phyloP scores from a whole-genome alignment of 1,140 invertebrate genomes.

The Brachionus angularis region DNA sequence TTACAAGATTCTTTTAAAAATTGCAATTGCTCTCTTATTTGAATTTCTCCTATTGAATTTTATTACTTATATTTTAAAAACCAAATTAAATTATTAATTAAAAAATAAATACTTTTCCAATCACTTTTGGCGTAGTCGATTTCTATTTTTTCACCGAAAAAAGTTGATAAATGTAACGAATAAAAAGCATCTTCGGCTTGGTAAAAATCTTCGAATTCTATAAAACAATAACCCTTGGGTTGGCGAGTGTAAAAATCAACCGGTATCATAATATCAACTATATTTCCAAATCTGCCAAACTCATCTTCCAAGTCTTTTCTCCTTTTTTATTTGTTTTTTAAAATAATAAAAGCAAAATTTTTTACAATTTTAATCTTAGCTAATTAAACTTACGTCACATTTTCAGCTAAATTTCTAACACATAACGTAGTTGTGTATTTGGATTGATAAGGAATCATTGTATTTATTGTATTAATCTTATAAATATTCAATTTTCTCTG shows the following conservation, averaged over 20 bases:
- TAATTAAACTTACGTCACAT: constrained; percentile 33
- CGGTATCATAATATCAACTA: constrained; percentile 61
- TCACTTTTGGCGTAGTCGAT: constrained; percentile 43
- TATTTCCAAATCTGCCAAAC: constrained; percentile 60
- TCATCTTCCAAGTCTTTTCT: constrained; percentile 56
- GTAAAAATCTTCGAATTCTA: constrained; percentile 57
- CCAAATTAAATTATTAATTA: not conserved
- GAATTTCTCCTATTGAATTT: constrained; percentile 20
- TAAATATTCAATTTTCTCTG: not conserved
- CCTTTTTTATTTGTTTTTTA: constrained; percentile 46
- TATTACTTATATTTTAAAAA: not conserved
- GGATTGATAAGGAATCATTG: constrained; percentile 31
- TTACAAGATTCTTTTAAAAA: constrained; percentile 42
- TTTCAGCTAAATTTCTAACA: constrained; percentile 28
- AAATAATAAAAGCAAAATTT: not conserved
- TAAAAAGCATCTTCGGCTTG: constrained; percentile 43
- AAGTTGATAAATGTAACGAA: constrained; percentile 39
- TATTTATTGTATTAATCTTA: not conserved
- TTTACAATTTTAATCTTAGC: not conserved
- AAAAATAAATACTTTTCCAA: constrained; percentile 40
- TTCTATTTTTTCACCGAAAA: constrained; percentile 44
- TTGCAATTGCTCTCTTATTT: constrained; percentile 42
- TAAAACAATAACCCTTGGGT: constrained; percentile 60
- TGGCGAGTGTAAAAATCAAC: constrained; percentile 59
- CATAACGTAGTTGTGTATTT: constrained; percentile 35